These are phyloP conservation scores for Arctocebus calabarensis DNA, from an alignment of 2,797 vertebrate species.

Conservation along the genomic window DNA sequence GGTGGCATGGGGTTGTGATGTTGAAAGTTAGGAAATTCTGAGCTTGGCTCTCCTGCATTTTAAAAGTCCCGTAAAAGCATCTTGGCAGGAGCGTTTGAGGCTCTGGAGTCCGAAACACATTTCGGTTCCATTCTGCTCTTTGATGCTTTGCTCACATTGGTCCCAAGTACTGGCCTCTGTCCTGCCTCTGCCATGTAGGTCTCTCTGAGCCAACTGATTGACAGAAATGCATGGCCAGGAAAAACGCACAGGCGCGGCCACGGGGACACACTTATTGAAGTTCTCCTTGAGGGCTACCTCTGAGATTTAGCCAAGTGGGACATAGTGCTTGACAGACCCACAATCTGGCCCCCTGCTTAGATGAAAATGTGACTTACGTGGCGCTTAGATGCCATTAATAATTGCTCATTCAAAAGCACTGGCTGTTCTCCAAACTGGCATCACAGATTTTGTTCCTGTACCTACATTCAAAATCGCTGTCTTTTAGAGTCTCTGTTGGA, in stretches of 20 bases:
- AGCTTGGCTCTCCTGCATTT: not conserved
- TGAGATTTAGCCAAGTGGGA: not conserved
- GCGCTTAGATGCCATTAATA: not conserved
- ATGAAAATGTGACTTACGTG: not conserved
- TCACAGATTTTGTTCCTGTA: not conserved
- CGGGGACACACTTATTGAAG: not conserved
- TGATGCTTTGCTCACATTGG: not conserved
- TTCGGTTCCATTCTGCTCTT: not conserved
- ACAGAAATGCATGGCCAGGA: not conserved
- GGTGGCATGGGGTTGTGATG: not conserved
- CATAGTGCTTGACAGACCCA: not conserved
- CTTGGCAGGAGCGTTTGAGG: not conserved
- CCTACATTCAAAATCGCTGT: not conserved
- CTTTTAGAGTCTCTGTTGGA: not conserved
- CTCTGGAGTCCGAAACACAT: not conserved
- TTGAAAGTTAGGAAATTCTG: not conserved
- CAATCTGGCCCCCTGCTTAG: not conserved
- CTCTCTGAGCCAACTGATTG: not conserved
- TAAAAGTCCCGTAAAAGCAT: not conserved
- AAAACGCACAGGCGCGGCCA: not conserved
- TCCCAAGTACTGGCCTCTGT: not conserved
- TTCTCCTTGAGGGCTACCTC: not conserved
- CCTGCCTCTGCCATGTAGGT: not conserved
- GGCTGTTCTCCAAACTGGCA: not conserved
- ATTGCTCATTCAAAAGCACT: slow-evolving; percentile 21